These are phyloP conservation scores for Tetramorium parvispinum DNA, from an alignment of 1,140 invertebrate genomes.

Conservation along the genomic window DNA sequence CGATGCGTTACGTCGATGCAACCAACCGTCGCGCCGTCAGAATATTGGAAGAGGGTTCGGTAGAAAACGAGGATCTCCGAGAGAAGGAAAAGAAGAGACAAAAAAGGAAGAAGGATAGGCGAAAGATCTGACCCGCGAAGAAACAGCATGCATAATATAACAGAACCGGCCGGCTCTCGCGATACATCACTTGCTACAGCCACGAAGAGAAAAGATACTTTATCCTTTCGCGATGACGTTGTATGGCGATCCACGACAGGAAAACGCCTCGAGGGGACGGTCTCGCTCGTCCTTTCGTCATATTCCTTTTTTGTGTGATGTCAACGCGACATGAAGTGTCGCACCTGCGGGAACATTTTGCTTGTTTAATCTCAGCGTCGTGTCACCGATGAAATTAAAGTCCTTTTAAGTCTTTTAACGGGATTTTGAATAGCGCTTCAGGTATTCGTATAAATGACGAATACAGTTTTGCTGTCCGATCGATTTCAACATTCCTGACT, in stretches of 20 bases:
- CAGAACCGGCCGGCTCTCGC: constrained; percentile 53
- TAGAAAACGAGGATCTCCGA: neutral
- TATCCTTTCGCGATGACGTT: constrained; percentile 29
- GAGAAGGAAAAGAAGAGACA: neutral
- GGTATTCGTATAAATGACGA: neutral
- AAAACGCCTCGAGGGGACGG: constrained; percentile 1
- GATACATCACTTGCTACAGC: constrained; percentile 62
- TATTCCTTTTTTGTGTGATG: neutral
- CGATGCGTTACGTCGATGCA: constrained; percentile 8
- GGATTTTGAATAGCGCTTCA: neutral
- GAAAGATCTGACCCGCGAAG: constrained; percentile 42
- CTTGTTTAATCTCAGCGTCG: constrained; percentile 37
- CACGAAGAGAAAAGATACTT: constrained; percentile 42
- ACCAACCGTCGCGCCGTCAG: neutral
- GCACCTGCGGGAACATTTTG: constrained; percentile 30
- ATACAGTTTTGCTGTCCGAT: neutral
- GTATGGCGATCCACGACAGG: constrained; percentile 23
- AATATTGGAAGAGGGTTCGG: constrained; percentile 1
- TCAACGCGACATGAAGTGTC: constrained; percentile 24
- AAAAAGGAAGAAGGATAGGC: neutral
- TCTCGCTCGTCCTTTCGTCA: constrained; percentile 1
- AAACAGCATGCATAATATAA: constrained; percentile 69
- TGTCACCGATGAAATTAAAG: constrained; percentile 28
- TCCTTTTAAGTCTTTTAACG: neutral
- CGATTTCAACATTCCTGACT: neutral